Base-by-base conservation (phyloP, 2,113 vertebrate species). In the Nasalis larvatus region DNA sequence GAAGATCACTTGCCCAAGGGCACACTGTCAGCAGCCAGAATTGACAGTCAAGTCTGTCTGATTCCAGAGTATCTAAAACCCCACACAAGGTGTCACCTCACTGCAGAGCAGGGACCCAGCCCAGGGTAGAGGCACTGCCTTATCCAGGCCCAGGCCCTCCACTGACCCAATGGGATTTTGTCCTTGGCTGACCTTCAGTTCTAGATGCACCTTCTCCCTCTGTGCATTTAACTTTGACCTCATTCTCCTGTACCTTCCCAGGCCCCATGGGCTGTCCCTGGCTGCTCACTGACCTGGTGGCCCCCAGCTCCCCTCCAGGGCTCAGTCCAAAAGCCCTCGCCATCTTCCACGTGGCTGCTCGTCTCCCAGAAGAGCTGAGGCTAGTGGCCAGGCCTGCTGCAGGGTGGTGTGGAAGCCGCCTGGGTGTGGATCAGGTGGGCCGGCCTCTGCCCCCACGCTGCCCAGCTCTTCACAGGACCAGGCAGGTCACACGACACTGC, bases 1-100 rank as follows among this genome's bases (percentile, higher is more conserved):
- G 76, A 90, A 8, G 60, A 45, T 47, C 47, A n/a, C 71, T 87
- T 90, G 52, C 60, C 81, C 80, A 42, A 17, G 52, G 74, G 95
- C 40, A 35, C 42, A 25, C 3, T 12, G 0, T 58, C 54, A 73
- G 47, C 27, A 94, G 45, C 68, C 69, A 88, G 58, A 81, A 47
- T 30, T 58, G 37, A 52, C 37, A 42, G 4, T 71, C 17, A 0
- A 23, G 8, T 63, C n/a, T 92, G 56, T 63, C n/a, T 92, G 63
- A 89, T 47, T 69, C 47, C 42, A 58, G 73, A 69, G 40, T 23
- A 37, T 40, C 45, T 82, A 45, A 91, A 95, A 32, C 54, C 56
- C 7, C 54, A 60, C 77, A 12, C n/a, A 3, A 27, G 30, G 6
- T 23, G 45, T 77, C 5, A 4, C 27, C 25, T 74, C 8, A 0